A percentile compares a stretch with the other conserved stretches of the same genome.
phyloP scores from a whole-genome alignment of 2,113 vertebrate genomes.

The Scartelaos histophorus region DNA sequence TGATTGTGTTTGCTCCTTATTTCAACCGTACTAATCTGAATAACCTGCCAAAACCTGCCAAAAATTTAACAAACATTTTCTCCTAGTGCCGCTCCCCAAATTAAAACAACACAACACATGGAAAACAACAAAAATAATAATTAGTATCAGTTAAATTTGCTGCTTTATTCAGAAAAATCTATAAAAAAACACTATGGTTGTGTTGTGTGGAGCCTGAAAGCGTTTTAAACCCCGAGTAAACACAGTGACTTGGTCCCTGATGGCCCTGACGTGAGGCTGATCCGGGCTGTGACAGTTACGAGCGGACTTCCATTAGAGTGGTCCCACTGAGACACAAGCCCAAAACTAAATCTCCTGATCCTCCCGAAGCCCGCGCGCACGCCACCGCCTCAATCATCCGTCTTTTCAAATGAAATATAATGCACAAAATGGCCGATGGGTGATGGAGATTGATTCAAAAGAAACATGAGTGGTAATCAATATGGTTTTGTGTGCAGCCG shows the following conservation, averaged over 20 bases:
- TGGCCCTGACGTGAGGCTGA: slow-evolving; percentile 11
- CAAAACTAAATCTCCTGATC: slow-evolving; percentile 50
- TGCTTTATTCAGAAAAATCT: too few relatives aligned
- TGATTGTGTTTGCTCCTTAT: too few relatives aligned
- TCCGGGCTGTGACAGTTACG: slow-evolving; percentile 40
- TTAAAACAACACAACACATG: too few relatives aligned
- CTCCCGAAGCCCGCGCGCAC: slow-evolving; percentile 21
- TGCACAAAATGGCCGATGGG: slow-evolving; percentile 64
- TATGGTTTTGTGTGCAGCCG: slow-evolving; percentile 59
- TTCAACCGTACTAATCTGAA: too few relatives aligned
- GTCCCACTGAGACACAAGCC: slow-evolving; percentile 27
- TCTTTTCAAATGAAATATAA: slow-evolving; percentile 64
- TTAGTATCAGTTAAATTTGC: too few relatives aligned
- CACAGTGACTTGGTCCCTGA: slow-evolving; percentile 51
- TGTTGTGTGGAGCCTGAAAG: slow-evolving; percentile 2
- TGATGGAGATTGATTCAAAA: slow-evolving; percentile 74
- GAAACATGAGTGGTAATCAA: slow-evolving; percentile 73
- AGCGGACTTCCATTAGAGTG: slow-evolving; percentile 50
- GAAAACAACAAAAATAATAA: too few relatives aligned
- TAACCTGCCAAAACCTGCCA: too few relatives aligned
- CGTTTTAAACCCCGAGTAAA: slow-evolving; percentile 62
- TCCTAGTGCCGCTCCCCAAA: too few relatives aligned
- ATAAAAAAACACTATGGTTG: background rate
- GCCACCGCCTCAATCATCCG: slow-evolving; percentile 51
- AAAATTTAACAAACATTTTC: too few relatives aligned